Evolutionary conservation across 2,113 vertebrate genomes (phyloP), one percentile per base, ranked within the genome.

Genomic region (Xyliphius kryptos): DNA sequence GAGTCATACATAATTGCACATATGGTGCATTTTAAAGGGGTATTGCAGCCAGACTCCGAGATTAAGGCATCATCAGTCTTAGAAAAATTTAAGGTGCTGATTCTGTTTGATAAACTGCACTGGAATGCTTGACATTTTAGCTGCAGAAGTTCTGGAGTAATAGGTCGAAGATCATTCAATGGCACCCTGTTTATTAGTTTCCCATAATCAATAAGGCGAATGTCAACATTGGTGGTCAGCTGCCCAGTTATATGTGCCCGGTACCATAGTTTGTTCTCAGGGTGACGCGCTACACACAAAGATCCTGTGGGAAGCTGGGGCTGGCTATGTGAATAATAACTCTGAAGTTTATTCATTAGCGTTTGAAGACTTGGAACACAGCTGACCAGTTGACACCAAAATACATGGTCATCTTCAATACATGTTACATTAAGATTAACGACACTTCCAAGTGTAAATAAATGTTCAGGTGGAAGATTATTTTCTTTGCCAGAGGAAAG

Each of bases 51-150:
- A 79, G 90, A 91, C 21, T 83, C 79, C 14, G 41, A 65, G 73
- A 91, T 52, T 22, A 80, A 9, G 0, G 84, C 81, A 58, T 70
- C 67, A 67, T 80, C 78, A 63, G 79, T 79, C 89, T 89, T 90
- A 52, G 64, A 72, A 2, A 58, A 61, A 17, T 76, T 76, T 2
- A 46, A 64, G 1, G 88, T 84, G 0, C 86, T 80, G 66, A 89
- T 87, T 68, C 88, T 74, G 56, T 87, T 90, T 72, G 88, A 90
- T 68, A 91, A 80, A 70, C 88, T 90, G 66, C 90, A 92, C 56
- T 83, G 81, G 71, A 91, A 90, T 56, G 90, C 90, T 71, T 91
- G 88, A 43, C 81, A 76, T 61, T 83, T 81, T 11, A 89, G 32
- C 13, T 59, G 53, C 3, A 89, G 80, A 68, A 91, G 89, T 0